Percentiles rank a stretch among this genome's conserved stretches.
Conservation (phyloP, 1,140 invertebrate species). For the Anoplolepis gracilipes region DNA sequence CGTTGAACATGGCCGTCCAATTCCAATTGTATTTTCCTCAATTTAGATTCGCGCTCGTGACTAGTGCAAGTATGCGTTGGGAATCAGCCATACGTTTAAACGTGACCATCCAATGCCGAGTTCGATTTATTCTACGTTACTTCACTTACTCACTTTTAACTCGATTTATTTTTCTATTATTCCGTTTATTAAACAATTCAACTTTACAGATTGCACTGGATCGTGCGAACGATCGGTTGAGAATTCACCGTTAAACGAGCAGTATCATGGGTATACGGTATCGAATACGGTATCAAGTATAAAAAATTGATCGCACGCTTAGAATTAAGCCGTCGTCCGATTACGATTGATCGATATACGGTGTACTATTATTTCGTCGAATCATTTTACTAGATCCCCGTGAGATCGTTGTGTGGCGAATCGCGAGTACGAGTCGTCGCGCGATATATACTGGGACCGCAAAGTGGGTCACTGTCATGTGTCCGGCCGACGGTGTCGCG, state of each 20-base stretch:
- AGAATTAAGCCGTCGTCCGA: background rate
- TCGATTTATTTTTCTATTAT: background rate
- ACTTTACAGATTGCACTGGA: background rate
- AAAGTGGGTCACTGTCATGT: conserved; percentile 70
- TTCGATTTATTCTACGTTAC: background rate
- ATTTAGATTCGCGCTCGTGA: background rate
- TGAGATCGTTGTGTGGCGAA: conserved; percentile 24
- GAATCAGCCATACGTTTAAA: background rate
- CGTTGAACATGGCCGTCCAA: background rate
- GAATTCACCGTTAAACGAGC: background rate
- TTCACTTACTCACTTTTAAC: background rate
- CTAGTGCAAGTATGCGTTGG: background rate
- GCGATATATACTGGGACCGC: conserved; percentile 41
- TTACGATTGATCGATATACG: background rate
- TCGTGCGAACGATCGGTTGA: background rate
- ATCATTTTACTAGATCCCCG: background rate
- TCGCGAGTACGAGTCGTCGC: background rate
- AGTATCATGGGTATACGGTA: background rate
- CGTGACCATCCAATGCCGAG: background rate
- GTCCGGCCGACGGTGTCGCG: conserved; percentile 47
- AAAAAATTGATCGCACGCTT: background rate
- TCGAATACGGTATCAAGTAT: background rate
- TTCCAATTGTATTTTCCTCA: background rate
- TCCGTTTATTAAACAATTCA: background rate
- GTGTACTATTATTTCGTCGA: background rate